Base-by-base conservation (phyloP, 2,797 vertebrate species). In the Microchirus variegatus region DNA sequence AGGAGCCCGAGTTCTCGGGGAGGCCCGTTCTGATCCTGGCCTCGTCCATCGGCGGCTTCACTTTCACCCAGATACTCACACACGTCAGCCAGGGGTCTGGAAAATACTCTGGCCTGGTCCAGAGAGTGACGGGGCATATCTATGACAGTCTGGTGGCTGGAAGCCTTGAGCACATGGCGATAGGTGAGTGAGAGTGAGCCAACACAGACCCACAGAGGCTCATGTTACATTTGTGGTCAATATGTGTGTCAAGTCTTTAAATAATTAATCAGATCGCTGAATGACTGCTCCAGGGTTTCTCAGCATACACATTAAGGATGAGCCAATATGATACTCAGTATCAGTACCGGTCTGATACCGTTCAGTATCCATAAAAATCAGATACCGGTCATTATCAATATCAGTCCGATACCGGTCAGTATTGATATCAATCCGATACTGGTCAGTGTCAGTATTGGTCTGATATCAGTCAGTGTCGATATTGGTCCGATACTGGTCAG, bases 141-240 rank as follows among this genome's bases (percentile, higher is more conserved):
- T 95, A 92, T 2, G 91, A 93, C 80, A 94, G 92, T 71, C 57
- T 93, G 38, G 94, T 94, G 53, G 77, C 77, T 0, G 91, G 92
- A 1, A 86, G 75, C 8, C 77, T 92, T 78, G 90, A 89, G 31
- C 53, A 71, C 47, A 90, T 89, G 87, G 92, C 86, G 0, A 63
- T 73, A 63, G 92, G 91, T 92, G 71, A 78, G 90, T 69, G 53
- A 68, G 41, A 18, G 77, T 3, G 60, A 60, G 53, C 68, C 12
- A 2, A 11, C 12, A 8, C 22, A 22, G n/a, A 22, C 45, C 40
- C 16, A 10, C 19, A n/a, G 22, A 16, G 45, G 36, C 70, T 87
- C 76, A 18, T 59, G 62, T 88, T 86, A 64, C 78, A 14, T 61
- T 69, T 73, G 61, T 58, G 47, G 45, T 18, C 22, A 37, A 51